Conservation (phyloP, 2,113 vertebrate species). For the Lophius piscatorius region DNA sequence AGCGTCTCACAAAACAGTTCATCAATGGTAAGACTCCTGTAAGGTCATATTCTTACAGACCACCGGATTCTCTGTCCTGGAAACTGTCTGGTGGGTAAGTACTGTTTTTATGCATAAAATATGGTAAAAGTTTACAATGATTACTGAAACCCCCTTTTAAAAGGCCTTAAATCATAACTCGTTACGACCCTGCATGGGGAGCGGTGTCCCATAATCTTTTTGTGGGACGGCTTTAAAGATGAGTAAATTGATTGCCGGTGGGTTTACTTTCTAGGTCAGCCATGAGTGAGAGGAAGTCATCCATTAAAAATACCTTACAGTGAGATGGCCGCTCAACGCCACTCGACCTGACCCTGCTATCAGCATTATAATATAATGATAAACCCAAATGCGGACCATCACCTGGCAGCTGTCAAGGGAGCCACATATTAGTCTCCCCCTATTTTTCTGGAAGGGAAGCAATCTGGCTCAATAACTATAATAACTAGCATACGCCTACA, state of each 20-base stretch:
- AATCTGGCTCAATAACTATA: background rate
- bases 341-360: background rate
- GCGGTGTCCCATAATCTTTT: background rate
- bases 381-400: background rate
- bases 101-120: background rate
- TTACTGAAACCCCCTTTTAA: background rate
- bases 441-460: no score
- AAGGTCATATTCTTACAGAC: no score
- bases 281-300: slow-evolving; percentile 15
- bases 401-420: background rate
- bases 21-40: no score
- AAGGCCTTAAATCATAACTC: background rate
- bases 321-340: slow-evolving; percentile 7
- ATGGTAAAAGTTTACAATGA: background rate
- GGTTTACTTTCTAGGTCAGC: slow-evolving; percentile 2
- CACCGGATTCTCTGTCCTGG: no score
- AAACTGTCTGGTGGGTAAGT: background rate
- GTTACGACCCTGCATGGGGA: no score
- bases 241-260: slow-evolving; percentile 24
- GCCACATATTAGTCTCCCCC: no score
- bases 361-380: background rate
- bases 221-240: slow-evolving; percentile 2
- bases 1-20: no score
- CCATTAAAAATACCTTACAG: slow-evolving; percentile 19
- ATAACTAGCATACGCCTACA: background rate